Conservation (phyloP, 2,888 invertebrate genomes). For the Gandaritis pyraliata region DNA sequence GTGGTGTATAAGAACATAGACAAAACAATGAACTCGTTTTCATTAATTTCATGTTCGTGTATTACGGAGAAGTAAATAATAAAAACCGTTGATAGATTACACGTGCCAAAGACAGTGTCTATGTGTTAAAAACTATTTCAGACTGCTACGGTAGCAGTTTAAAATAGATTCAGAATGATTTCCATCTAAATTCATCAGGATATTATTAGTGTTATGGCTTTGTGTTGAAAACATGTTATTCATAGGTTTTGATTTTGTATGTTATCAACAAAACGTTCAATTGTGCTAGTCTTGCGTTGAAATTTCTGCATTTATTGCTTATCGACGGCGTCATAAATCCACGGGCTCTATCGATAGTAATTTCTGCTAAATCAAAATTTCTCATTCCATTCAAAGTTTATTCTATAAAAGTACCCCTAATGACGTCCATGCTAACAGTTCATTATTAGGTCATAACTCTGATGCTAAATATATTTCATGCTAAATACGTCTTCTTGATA, state of each 20-base stretch:
- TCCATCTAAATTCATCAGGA: neutral
- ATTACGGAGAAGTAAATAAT: no score
- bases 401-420: slow-evolving; percentile 10
- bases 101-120: no score
- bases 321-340: slow-evolving; percentile 73
- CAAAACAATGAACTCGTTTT: neutral
- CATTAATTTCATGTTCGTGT: slow-evolving; percentile 4
- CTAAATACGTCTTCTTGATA: slow-evolving; percentile 57
- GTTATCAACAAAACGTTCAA: slow-evolving; percentile 31
- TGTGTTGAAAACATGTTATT: neutral
- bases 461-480: slow-evolving; percentile 56
- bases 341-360: slow-evolving; percentile 72
- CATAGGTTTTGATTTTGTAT: slow-evolving; percentile 11
- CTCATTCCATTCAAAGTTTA: slow-evolving; percentile 9
- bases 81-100: no score
- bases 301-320: slow-evolving; percentile 54
- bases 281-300: slow-evolving; percentile 40
- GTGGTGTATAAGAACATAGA: no score
- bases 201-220: neutral
- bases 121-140: no score
- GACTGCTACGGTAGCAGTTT: neutral
- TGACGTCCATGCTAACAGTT: slow-evolving; percentile 8
- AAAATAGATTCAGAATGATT: neutral
- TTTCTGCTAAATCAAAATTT: slow-evolving; percentile 35
- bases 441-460: slow-evolving; percentile 36